Evolutionary conservation across 1,140 invertebrate genomes (phyloP), one percentile per base, ranked within the genome.

Genomic region (Maniola jurtina): DNA sequence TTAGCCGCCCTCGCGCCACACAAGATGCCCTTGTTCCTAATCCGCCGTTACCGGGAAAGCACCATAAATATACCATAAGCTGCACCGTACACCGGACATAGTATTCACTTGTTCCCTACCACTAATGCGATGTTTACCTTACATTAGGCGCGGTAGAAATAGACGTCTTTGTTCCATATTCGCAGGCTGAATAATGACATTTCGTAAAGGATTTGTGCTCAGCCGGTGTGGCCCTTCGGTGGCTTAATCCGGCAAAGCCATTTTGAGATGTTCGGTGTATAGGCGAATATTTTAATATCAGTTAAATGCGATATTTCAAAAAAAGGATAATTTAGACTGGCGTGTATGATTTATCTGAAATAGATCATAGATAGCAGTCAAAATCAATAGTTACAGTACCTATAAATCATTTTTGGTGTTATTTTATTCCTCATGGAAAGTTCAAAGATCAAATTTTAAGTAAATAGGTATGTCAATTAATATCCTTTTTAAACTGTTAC

Each of bases 41-140:
- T 79, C 73, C 77, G 62, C 70, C 56, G 67, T 80, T 86, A 84
- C 81, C 66, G 61, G 78, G 85, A 88, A 85, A 82, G 69, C 70
- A 71, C 72, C 75, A 78, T 77, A 77, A 87, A 84, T 84, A 80
- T 74, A 65, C 68, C 69, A 72, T 61, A 76, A 73, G 69, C 72
- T 54, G 68, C n/a, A 60, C 61, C 56, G 66, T 33, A 61, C 58
- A 75, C 79, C 78, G 75, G 75, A 80, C 76, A 81, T 72, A 75
- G 68, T 76, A 71, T 75, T 72, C 81, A 80, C 84, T 86, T 83
- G 83, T 84, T 77, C 73, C 66, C 71, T 69, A 64, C 77, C 61
- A 62, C 75, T 81, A 82, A 86, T 84, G 81, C 77, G 68, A 71
- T 88, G 87, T 88, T 89, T 88, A 83, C 81, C 73, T 77, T 81